Percentiles rank a stretch among this genome's conserved stretches.
Conservation (phyloP, 2,888 invertebrate genomes). For the Thereva unica region DNA sequence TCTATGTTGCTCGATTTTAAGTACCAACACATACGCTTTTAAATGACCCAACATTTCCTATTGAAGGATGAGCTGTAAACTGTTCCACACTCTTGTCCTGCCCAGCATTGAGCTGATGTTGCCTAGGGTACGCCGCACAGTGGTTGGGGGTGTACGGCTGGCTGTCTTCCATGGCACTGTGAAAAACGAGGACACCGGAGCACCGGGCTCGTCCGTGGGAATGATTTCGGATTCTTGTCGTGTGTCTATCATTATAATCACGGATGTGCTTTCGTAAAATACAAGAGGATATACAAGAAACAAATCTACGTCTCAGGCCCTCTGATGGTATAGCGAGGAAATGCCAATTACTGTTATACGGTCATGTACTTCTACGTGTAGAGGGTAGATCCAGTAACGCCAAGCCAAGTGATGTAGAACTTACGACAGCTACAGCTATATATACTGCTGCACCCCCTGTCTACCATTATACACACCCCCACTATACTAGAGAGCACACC, state of each 20-base stretch:
- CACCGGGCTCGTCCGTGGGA: slow-evolving; percentile 10
- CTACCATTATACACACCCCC: too few relatives aligned
- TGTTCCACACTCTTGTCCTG: slow-evolving; percentile 17
- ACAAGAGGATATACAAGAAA: slow-evolving; percentile 20
- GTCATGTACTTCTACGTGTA: slow-evolving; percentile 13
- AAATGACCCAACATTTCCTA: slow-evolving; percentile 16
- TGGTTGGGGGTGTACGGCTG: neutral
- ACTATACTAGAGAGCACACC: neutral
- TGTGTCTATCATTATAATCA: slow-evolving; percentile 40
- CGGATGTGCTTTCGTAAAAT: slow-evolving; percentile 28
- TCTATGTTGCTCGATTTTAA: slow-evolving; percentile 15
- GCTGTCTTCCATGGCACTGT: neutral
- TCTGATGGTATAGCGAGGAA: slow-evolving; percentile 21
- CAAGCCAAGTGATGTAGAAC: too few relatives aligned
- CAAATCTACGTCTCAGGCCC: slow-evolving; percentile 9
- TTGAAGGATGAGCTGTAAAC: neutral
- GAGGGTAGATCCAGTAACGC: neutral
- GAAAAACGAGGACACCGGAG: slow-evolving; percentile 21
- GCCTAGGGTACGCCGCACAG: neutral
- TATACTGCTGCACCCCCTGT: too few relatives aligned
- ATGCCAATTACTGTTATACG: slow-evolving; percentile 26
- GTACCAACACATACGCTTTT: slow-evolving; percentile 12
- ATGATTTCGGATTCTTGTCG: slow-evolving; percentile 35
- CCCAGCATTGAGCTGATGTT: neutral
- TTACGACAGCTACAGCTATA: too few relatives aligned